Percentiles rank a stretch among this genome's conserved stretches.
Evolutionary conservation across 2,888 invertebrate species (phyloP).

Genomic region (Microctonus brassicae): DNA sequence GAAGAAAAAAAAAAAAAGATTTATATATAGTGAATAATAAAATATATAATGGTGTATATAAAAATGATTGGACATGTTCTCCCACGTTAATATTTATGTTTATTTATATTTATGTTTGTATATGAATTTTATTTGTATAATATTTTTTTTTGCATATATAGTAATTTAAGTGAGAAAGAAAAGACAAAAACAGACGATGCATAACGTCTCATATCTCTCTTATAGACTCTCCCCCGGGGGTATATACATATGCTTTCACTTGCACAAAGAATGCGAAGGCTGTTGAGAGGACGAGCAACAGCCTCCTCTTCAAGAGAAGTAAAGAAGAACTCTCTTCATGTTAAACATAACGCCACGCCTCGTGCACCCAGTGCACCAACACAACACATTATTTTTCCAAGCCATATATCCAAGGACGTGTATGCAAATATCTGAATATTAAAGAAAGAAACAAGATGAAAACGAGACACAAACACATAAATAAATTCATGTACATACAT

Average conservation of each 20-base stretch:
- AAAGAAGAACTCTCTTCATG: constrained; percentile 3
- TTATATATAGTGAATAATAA: constrained; percentile 8
- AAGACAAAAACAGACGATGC: constrained; percentile 14
- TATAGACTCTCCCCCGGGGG: constrained; percentile 35
- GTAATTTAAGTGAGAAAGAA: constrained; percentile 2
- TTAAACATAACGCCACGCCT: constrained; percentile 34
- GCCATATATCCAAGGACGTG: neutral
- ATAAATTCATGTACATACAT: neutral
- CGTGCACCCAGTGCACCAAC: constrained; percentile 31
- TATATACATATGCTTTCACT: constrained; percentile 32
- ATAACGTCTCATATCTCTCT: constrained; percentile 34
- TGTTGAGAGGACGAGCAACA: constrained; percentile 46
- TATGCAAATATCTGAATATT: neutral
- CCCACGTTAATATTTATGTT: constrained; percentile 16
- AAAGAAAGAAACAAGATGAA: neutral
- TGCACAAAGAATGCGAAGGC: constrained; percentile 64
- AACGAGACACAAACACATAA: no score
- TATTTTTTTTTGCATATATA: no score
- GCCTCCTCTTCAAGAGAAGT: constrained; percentile 17
- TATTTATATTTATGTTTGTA: constrained; percentile 2
- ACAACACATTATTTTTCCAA: constrained; percentile 8
- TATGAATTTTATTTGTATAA: neutral
- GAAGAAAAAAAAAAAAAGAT: neutral
- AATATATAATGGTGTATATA: constrained; percentile 13
- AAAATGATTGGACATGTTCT: constrained; percentile 18